A percentile compares a stretch with the other conserved stretches of the same genome.
Conservation (phyloP, 2,888 invertebrate species). For the Sericinus montela region DNA sequence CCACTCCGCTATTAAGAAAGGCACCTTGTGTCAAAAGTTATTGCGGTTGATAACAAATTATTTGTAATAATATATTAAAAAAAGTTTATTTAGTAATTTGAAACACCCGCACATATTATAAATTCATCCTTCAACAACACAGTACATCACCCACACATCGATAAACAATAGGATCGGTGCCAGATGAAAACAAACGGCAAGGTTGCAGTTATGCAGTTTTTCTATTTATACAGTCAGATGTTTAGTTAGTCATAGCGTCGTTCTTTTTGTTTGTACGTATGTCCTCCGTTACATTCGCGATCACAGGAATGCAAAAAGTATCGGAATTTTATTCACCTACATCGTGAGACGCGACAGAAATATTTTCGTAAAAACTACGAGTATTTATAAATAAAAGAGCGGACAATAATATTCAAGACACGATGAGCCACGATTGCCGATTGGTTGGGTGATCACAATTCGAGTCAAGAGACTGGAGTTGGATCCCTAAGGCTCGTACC, state of each 20-base stretch:
- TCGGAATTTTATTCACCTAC: background rate
- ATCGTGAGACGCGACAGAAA: background rate
- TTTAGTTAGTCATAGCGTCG: conserved; percentile 13
- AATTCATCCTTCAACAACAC: background rate
- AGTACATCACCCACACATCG: conserved; percentile 7
- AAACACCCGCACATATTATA: too few species aligned
- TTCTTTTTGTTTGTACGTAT: conserved; percentile 3
- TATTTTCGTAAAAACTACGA: background rate
- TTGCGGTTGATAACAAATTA: too few species aligned
- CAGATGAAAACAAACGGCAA: conserved; percentile 1
- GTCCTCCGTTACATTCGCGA: background rate
- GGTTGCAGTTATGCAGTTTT: conserved; percentile 10
- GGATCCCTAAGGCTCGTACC: too few species aligned
- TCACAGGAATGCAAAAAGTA: conserved; percentile 13
- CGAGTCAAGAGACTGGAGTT: too few species aligned
- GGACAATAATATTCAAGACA: too few species aligned
- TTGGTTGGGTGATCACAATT: too few species aligned
- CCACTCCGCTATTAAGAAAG: too few species aligned
- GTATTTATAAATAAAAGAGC: background rate
- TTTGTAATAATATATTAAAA: too few species aligned
- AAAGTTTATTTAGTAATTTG: too few species aligned
- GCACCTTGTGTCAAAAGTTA: too few species aligned
- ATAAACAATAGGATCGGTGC: conserved; percentile 5
- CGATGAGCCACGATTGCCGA: too few species aligned
- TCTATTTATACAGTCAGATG: conserved; percentile 12